These are phyloP conservation scores for Lagenorhynchus albirostris DNA, from an alignment of 2,113 vertebrate genomes.

Conservation along the genomic window DNA sequence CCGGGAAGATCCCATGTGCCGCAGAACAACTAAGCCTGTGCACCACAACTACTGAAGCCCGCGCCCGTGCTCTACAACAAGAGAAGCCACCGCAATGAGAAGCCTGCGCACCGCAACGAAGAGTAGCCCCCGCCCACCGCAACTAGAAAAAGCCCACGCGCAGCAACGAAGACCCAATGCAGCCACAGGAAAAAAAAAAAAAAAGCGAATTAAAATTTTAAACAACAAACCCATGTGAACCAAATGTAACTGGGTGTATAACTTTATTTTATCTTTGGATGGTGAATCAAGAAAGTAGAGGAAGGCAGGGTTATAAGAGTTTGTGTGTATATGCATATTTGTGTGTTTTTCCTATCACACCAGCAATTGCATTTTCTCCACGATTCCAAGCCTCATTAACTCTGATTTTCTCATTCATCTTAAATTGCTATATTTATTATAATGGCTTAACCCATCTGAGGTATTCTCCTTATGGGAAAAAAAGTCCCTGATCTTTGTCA, in stretches of 20 bases:
- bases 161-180: too few relatives aligned
- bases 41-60: too few relatives aligned
- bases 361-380: slow-evolving; percentile 10
- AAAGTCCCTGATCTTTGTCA: neutral
- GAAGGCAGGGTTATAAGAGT: fast-evolving
- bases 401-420: slow-evolving; percentile 62
- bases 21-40: too few relatives aligned
- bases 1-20: neutral
- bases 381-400: slow-evolving; percentile 35
- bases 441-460: slow-evolving; percentile 24
- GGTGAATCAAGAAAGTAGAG: neutral
- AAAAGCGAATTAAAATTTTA: neutral
- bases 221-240: neutral
- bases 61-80: too few relatives aligned
- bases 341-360: neutral
- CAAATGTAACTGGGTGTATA: fast-evolving
- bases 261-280: neutral
- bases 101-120: too few relatives aligned
- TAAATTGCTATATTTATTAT: slow-evolving; percentile 36
- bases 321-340: fast-evolving
- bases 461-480: slow-evolving; percentile 1
- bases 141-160: too few relatives aligned
- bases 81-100: too few relatives aligned
- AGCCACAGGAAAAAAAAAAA: too few relatives aligned
- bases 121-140: too few relatives aligned